phyloP scores from a whole-genome alignment of 2,113 vertebrate genomes.

The Climacteris rufus region DNA sequence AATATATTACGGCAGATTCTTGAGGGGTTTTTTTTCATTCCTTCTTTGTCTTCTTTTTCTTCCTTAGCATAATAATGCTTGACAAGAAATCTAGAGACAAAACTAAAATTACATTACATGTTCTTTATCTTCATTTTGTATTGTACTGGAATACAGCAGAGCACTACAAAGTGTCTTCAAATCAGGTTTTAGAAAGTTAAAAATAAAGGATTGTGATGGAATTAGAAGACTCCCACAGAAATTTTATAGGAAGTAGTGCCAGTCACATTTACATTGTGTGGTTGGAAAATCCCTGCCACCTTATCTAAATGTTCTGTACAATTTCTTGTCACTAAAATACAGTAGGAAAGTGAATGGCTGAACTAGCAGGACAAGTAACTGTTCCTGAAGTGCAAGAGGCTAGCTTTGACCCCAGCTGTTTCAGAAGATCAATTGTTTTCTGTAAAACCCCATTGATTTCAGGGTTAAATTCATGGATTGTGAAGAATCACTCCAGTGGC shows the following conservation, averaged over 20 bases:
- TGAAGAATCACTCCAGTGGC: neutral
- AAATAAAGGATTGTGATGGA: neutral
- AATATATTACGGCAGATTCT: neutral
- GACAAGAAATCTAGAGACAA: neutral
- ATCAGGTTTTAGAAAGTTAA: neutral
- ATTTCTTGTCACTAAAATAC: neutral
- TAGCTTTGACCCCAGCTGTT: neutral
- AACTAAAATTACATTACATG: neutral
- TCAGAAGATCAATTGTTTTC: neutral
- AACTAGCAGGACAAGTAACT: neutral
- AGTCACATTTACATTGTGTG: neutral
- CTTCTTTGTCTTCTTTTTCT: neutral
- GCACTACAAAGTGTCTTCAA: neutral
- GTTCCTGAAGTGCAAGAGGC: neutral
- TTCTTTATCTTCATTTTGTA: neutral
- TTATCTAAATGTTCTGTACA: too few species aligned
- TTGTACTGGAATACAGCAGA: neutral
- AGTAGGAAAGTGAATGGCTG: neutral
- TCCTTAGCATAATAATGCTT: neutral
- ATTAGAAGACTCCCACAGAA: neutral
- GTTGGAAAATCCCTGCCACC: neutral
- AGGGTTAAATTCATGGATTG: neutral
- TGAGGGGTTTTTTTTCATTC: neutral
- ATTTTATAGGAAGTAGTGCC: neutral
- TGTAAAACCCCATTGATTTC: accelerated